Evolutionary conservation across 2,797 vertebrate genomes (phyloP).

Genomic region (Sebastes steindachneri): DNA sequence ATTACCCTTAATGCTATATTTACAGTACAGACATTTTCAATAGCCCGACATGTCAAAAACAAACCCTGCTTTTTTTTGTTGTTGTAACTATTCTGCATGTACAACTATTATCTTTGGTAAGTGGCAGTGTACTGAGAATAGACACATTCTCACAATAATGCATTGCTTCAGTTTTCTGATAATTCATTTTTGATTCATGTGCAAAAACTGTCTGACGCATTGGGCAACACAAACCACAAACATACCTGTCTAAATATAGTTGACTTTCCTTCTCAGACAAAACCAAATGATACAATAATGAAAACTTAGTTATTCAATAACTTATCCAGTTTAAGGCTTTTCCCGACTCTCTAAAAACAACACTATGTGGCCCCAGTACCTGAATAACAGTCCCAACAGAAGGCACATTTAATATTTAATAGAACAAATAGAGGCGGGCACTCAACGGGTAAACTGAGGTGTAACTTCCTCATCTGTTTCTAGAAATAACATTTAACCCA

Average conservation of each 20-base stretch:
- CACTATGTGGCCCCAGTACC: not conserved
- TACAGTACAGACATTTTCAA: not conserved
- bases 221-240: not conserved
- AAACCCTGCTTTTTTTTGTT: not conserved
- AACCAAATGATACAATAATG: not conserved
- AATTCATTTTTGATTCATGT: not conserved
- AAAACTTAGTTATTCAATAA: not conserved
- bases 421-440: not conserved
- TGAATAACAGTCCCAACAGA: constrained; percentile 23
- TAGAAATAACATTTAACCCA: constrained; percentile 2
- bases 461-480: not conserved
- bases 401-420: constrained; percentile 12
- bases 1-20: not conserved
- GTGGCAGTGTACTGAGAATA: not conserved
- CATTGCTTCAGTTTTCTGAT: not conserved
- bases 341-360: not conserved
- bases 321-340: constrained; percentile 25
- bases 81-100: not conserved
- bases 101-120: constrained; percentile 17
- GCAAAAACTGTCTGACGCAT: not conserved
- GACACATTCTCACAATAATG: not conserved
- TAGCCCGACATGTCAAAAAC: not conserved
- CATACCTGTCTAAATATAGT: not conserved
- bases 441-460: constrained; percentile 22
- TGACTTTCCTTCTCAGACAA: not conserved